Percentiles rank a stretch among this genome's conserved stretches.
phyloP scores from a whole-genome alignment of 1,140 invertebrate species.

The Kradibia gibbosae region DNA sequence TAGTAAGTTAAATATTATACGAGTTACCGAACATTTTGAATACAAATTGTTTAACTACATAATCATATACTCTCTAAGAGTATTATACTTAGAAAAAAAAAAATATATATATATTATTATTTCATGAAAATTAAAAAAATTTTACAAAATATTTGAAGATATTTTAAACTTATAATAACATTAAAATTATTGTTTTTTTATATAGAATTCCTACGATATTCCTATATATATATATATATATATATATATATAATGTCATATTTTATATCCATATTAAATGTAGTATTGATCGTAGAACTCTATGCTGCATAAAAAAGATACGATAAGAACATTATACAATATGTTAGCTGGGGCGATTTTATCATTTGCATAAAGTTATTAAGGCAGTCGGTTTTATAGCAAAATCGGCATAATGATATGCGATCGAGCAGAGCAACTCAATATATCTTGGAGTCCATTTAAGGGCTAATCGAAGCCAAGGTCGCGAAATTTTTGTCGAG shows the following conservation, averaged over 20 bases:
- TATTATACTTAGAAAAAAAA: too few relatives aligned
- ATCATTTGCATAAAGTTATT: slow-evolving; percentile 64
- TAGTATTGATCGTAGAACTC: background rate
- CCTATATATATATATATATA: too few relatives aligned
- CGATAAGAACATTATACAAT: slow-evolving; percentile 46
- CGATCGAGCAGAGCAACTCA: background rate
- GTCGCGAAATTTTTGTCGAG: background rate
- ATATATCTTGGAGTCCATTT: background rate
- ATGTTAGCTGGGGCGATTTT: slow-evolving; percentile 68
- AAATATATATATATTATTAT: too few relatives aligned
- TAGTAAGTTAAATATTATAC: too few relatives aligned
- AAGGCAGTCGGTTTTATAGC: slow-evolving; percentile 15
- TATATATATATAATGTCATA: background rate
- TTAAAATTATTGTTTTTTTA: too few relatives aligned
- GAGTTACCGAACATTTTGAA: too few relatives aligned
- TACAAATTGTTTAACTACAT: too few relatives aligned
- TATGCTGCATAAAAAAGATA: background rate
- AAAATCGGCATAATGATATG: background rate
- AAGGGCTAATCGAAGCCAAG: slow-evolving; percentile 4
- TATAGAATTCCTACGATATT: too few relatives aligned
- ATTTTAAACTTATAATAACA: too few relatives aligned
- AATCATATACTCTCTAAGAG: too few relatives aligned
- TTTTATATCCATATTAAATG: background rate
- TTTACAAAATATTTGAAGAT: too few relatives aligned
- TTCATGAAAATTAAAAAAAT: too few relatives aligned